A percentile compares a stretch with the other conserved stretches of the same genome.
Evolutionary conservation across 2,797 vertebrate species (phyloP).

Genomic region (Peromyscus eremicus): DNA sequence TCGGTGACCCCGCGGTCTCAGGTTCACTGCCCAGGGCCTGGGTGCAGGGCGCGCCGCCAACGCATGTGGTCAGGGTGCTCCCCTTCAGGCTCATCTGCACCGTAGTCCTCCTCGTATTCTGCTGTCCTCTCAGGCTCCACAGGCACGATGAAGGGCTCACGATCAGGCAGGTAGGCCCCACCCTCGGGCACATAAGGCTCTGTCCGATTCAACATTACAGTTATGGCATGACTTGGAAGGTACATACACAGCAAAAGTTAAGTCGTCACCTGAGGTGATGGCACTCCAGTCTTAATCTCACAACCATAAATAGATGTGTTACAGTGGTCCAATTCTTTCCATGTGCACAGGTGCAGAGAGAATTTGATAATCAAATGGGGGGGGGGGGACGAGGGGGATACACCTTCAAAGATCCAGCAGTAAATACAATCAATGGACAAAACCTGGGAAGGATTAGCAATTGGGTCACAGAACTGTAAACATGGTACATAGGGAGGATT

Average conservation of each 20-base stretch:
- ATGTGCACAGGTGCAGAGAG: conserved; percentile 78
- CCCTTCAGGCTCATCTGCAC: conserved; percentile 89
- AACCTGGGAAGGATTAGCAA: conserved; percentile 77
- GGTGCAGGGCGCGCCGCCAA: conserved; percentile 93
- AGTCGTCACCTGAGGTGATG: conserved; percentile 72
- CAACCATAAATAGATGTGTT: conserved; percentile 84
- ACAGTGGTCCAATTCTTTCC: conserved; percentile 62
- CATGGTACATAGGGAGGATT: conserved; percentile 78
- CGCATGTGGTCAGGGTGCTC: conserved; percentile 89
- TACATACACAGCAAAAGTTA: conserved; percentile 86
- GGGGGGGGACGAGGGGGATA: background rate
- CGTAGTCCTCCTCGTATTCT: conserved; percentile 94
- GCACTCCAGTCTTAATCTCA: conserved; percentile 80
- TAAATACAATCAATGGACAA: conserved; percentile 82
- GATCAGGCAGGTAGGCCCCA: conserved; percentile 93
- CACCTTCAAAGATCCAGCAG: conserved; percentile 73
- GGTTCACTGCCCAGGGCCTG: conserved; percentile 85
- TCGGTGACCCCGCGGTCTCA: background rate
- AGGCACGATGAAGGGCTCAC: conserved; percentile 91
- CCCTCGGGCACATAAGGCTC: conserved; percentile 91
- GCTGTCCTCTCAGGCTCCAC: conserved; percentile 91
- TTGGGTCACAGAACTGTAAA: conserved; percentile 70
- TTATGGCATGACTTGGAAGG: conserved; percentile 88
- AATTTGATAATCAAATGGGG: conserved; percentile 74
- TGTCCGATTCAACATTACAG: conserved; percentile 94